Base-by-base conservation (phyloP, 2,888 invertebrate species). In the Sipunculus nudus region DNA sequence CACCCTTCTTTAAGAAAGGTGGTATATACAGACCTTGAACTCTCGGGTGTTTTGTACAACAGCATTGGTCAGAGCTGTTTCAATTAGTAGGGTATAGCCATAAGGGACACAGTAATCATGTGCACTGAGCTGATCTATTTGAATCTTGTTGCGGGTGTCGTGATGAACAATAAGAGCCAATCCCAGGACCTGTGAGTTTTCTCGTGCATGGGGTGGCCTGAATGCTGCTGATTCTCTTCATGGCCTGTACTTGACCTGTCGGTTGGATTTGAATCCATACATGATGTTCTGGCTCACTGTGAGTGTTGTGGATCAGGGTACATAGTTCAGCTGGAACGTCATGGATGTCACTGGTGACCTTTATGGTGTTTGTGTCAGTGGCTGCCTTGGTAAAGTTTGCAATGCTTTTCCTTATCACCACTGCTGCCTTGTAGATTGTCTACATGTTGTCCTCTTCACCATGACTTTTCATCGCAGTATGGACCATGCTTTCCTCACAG, bases 1-100 rank as follows among this genome's bases (percentile, higher is more conserved):
- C 31, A 4, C 61, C 62, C 41, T 62, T 63, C 48, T 61, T 62
- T 39, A 64, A 31, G 47, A 63, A 63, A 26, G 55, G 43, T 13
- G 29, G 49, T 19, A 63, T 47, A 43, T 63, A 52, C 5, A 61
- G 45, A 8, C 47, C 53, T 28, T 45, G 26, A 43, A 63, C 45
- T 39, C 10, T 29, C 29, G 32, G 13, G 40, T 62, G 47, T 61
- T 61, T 45, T 59, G 28, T n/a, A 61, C 47, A 8, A 61, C 57
- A 43, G 57, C 61, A 40, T 61, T 61, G 38, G 57, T 53, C 6
- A 61, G 31, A 19, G 52, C 43, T 13, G 59, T 61, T 45, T 61
- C 59, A 35, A 61, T 6, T 3, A 25, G 39, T 25, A 53, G 52
- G 54, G 46, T 26, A 29, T 54, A 39, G 32, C 21, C 32, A 29